Conservation (phyloP, 2,113 vertebrate genomes). For the Tretioscincus oriximinensis region DNA sequence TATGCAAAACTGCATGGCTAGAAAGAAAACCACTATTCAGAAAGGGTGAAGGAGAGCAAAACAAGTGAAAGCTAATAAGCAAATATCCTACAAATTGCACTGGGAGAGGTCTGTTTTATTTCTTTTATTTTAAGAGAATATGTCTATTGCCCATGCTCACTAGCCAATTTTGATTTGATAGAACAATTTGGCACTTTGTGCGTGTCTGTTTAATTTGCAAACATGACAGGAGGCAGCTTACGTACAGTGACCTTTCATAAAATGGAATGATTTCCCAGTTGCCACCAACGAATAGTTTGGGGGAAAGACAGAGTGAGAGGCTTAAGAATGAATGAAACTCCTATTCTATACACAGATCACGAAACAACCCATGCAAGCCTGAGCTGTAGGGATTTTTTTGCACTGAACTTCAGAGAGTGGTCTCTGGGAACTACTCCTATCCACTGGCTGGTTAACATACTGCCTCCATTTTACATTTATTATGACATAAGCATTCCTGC, state of each 20-base stretch:
- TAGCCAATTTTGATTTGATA: not conserved
- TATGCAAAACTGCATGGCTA: conserved; percentile 31
- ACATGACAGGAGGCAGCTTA: not conserved
- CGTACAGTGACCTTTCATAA: not conserved
- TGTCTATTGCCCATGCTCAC: not conserved
- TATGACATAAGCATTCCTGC: too few relatives aligned
- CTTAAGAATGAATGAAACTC: not conserved
- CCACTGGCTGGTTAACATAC: too few relatives aligned
- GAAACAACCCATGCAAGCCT: too few relatives aligned
- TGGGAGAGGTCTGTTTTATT: not conserved
- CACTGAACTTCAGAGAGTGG: too few relatives aligned
- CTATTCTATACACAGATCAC: not conserved
- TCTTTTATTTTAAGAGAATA: not conserved
- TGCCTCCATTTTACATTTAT: too few relatives aligned
- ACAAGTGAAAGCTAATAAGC: conserved; percentile 14
- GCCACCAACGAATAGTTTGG: not conserved
- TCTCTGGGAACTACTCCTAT: too few relatives aligned
- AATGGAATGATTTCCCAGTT: not conserved
- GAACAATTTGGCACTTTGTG: not conserved
- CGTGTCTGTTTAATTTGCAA: not conserved
- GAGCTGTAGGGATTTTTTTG: too few relatives aligned
- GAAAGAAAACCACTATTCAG: conserved; percentile 59
- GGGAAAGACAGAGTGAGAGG: not conserved
- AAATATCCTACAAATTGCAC: accelerated
- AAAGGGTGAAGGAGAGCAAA: conserved; percentile 35